phyloP scores from a whole-genome alignment of 2,797 vertebrate genomes.

The Enteromius paludinosus region DNA sequence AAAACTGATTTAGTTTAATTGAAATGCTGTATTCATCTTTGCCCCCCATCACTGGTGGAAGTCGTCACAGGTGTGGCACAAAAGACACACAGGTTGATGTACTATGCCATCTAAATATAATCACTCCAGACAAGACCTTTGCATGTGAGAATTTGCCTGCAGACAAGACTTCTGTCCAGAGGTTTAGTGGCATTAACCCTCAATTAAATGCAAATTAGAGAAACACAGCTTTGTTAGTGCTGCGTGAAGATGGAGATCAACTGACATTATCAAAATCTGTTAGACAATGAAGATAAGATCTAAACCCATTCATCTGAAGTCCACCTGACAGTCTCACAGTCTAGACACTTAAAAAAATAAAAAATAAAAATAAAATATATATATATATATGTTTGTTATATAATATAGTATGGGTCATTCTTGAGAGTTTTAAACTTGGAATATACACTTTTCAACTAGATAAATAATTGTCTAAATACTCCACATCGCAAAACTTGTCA shows the following conservation, averaged over 20 bases:
- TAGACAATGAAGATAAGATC: constrained; percentile 3
- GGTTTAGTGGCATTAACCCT: constrained; percentile 50
- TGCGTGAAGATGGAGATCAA: constrained; percentile 1
- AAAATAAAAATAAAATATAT: no score
- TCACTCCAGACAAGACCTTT: constrained; percentile 40
- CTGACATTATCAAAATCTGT: background rate
- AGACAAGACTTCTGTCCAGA: constrained; percentile 17
- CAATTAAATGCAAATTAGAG: constrained; percentile 63
- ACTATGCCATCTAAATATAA: constrained; percentile 49
- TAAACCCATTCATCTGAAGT: constrained; percentile 7
- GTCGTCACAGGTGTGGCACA: constrained; percentile 40
- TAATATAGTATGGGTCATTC: background rate
- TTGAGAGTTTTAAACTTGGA: background rate
- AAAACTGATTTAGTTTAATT: background rate
- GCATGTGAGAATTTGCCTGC: constrained; percentile 38
- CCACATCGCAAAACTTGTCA: background rate
- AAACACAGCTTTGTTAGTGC: constrained; percentile 14
- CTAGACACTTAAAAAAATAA: background rate
- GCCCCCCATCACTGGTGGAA: background rate
- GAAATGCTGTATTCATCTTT: background rate
- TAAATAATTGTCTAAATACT: background rate
- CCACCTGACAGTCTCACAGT: background rate
- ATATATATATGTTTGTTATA: background rate
- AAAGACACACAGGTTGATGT: constrained; percentile 52
- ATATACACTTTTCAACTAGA: background rate